Evolutionary conservation across 2,113 vertebrate species (phyloP).

Genomic region (Helogale parvula): DNA sequence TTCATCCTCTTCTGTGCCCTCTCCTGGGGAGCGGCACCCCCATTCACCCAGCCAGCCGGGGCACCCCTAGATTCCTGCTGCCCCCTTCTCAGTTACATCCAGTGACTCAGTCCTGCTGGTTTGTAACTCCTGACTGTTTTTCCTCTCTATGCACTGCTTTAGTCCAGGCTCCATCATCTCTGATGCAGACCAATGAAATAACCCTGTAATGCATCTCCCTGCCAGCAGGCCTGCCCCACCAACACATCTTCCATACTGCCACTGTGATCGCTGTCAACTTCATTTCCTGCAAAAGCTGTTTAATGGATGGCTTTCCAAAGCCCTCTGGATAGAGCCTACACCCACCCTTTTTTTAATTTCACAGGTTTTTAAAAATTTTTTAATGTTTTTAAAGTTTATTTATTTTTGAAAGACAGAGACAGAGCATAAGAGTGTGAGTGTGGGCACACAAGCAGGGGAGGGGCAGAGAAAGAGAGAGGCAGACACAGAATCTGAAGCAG

Average conservation of each 20-base stretch:
- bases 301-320: not conserved
- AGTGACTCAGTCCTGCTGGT: not conserved
- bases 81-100: not conserved
- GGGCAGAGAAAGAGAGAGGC: too few species aligned
- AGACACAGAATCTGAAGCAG: too few species aligned
- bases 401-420: too few species aligned
- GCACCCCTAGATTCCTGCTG: not conserved
- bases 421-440: too few species aligned
- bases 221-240: not conserved
- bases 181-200: not conserved
- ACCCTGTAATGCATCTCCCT: not conserved
- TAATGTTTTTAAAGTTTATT: too few species aligned
- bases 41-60: not conserved
- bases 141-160: not conserved
- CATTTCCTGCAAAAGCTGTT: not conserved
- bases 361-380: too few species aligned
- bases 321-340: not conserved
- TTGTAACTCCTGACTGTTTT: not conserved
- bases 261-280: not conserved
- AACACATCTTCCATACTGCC: not conserved
- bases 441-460: too few species aligned
- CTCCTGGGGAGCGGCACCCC: not conserved
- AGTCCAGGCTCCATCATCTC: not conserved
- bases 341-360: not conserved
- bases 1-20: not conserved